These are phyloP conservation scores for Euplexia lucipara DNA, from an alignment of 2,888 invertebrate species.

Conservation along the genomic window DNA sequence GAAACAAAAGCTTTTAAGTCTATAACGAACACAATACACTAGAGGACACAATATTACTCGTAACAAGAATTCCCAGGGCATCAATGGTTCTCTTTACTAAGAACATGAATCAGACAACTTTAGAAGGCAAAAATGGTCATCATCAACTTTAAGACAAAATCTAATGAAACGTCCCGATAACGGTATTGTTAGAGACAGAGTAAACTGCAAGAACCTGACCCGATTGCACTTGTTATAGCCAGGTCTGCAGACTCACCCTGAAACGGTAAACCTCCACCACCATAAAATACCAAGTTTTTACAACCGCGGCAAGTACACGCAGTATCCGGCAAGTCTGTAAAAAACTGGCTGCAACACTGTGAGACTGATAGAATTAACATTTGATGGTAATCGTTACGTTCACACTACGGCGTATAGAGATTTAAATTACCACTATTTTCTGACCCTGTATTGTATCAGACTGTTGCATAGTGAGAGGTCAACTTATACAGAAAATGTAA, in stretches of 20 bases:
- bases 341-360: slow-evolving; percentile 32
- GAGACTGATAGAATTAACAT: slow-evolving; percentile 62
- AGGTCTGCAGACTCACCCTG: slow-evolving; percentile 49
- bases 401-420: neutral
- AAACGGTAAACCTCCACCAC: slow-evolving; percentile 46
- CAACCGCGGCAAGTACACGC: slow-evolving; percentile 12
- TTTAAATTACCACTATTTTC: neutral
- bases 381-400: slow-evolving; percentile 59
- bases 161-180: slow-evolving; percentile 33
- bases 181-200: slow-evolving; percentile 14
- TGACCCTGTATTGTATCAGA: neutral
- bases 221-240: slow-evolving; percentile 31
- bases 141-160: slow-evolving; percentile 26
- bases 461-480: neutral
- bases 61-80: neutral
- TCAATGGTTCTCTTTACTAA: neutral
- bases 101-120: slow-evolving; percentile 4
- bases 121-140: neutral
- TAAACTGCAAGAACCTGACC: slow-evolving; percentile 23
- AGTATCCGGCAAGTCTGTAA: slow-evolving; percentile 47
- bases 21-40: neutral
- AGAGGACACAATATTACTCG: neutral
- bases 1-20: neutral
- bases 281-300: slow-evolving; percentile 50
- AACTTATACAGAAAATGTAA: neutral